Base-by-base conservation (phyloP, 2,888 invertebrate species). In the Cephus spinipes region DNA sequence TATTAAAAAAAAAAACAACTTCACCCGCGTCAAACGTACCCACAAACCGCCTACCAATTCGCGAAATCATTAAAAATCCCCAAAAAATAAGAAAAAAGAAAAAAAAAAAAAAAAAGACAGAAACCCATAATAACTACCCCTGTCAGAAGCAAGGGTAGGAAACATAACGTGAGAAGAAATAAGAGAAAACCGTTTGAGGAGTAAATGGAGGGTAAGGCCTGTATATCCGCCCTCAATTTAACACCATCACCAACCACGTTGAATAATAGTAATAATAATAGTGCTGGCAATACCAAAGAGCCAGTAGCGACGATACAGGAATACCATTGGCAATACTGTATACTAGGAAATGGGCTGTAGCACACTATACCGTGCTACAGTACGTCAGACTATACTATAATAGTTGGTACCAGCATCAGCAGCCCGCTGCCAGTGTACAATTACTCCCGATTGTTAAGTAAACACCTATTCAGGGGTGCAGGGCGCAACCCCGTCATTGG, bases 381-480 rank as follows among this genome's bases (percentile, higher is more conserved):
- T 23, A 55, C 23, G 23, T 23, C 15, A 55, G 23, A 55, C 55
- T 55, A 23, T 55, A 23, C 55, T 55, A 9, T 55, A 55, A 55
- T 55, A 55, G 55, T 55, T 55, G 55, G 55, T 55, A 55, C 55
- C 55, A 15, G 55, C 55, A 55, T 55, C 55, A 55, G 55, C 55
- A 55, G 55, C 55, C 55, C 55, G 55, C 55, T 76, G 75, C 73
- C 78, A 76, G 75, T 23, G 78, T 76, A 75, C 75, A 78, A 78
- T 78, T 78, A 78, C 75, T 76, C 73, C 71, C 78, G 75, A 78
- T 78, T 78, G 78, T 78, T 78, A 78, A 76, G 75, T 75, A 78
- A 78, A 78, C 75, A 78, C 71, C n/a, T 68, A 76, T 73, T 73
- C 31, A 73, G 68, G 78, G 40, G 40, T 40, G 75, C 69, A 23